phyloP scores from a whole-genome alignment of 2,797 vertebrate species.

The Tangara arthus region DNA sequence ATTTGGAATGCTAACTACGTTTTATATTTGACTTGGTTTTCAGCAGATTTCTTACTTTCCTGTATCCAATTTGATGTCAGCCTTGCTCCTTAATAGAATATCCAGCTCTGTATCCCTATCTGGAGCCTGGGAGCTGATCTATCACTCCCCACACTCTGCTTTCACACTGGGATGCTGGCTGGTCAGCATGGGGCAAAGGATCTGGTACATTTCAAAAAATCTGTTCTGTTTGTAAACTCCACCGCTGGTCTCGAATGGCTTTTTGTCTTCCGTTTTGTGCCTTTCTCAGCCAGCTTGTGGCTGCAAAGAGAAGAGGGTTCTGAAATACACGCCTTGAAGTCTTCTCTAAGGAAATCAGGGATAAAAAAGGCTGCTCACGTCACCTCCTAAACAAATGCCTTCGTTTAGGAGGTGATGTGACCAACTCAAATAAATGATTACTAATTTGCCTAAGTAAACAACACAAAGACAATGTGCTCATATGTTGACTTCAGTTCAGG shows the following conservation, averaged over 20 bases:
- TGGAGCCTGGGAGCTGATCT: not conserved
- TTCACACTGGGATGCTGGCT: not conserved
- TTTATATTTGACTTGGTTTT: not conserved
- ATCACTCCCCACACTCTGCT: not conserved
- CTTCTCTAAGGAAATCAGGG: not conserved
- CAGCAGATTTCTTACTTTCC: not conserved
- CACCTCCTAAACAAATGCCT: not conserved
- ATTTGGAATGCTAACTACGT: not conserved
- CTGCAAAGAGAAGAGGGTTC: not conserved
- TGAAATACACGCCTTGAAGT: not conserved
- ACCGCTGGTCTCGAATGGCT: not conserved
- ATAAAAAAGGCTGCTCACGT: not conserved
- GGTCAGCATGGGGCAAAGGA: not conserved
- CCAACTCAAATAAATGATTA: not conserved
- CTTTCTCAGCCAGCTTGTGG: not conserved
- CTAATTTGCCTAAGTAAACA: not conserved
- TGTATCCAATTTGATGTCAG: not conserved
- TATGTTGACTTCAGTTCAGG: not conserved
- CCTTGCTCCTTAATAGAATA: not conserved
- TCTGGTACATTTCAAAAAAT: not conserved
- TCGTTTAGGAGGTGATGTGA: not conserved
- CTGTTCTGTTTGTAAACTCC: not conserved
- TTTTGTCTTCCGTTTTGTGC: slow-evolving; percentile 2
- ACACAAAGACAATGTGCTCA: not conserved
- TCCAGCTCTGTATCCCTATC: not conserved